Base-by-base conservation (phyloP, 2,797 vertebrate species). In the Poecile montanus region DNA sequence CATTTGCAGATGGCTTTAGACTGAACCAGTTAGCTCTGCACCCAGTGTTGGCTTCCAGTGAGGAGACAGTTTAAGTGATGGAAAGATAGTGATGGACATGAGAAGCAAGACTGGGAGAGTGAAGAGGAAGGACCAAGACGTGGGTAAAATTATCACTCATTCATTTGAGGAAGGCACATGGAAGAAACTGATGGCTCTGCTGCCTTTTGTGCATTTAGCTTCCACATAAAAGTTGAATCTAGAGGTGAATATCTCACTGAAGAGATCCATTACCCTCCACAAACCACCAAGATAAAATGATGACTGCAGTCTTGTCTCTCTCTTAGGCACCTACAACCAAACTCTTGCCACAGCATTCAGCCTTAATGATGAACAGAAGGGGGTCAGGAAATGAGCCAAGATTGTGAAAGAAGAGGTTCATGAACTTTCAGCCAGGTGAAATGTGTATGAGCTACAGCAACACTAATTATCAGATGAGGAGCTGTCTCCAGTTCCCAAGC, bases 371-470 rank as follows among this genome's bases (percentile, higher is more conserved):
- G 29, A 93, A 77, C n/a, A 90, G 51, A 81, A 89, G 72, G 44
- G 50, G 51, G 88, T 36, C 0, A 9, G 93, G 88, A 95, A 94
- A 70, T 45, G 62, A 79, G 85, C 80, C 85, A 93, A 71, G 83
- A 94, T 84, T 96, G 80, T 5, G n/a, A 95, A 95, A 96, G 66
- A 89, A 62, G 58, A 93, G 58, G 77, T 91, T 96, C 66, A 71
- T 2, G 32, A 93, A 94, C 67, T 94, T 91, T 78, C 57, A 84
- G 63, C 45, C 56, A 66, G 85, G 62, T 96, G 70, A 88, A 91
- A 62, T 32, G 57, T 30, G 14, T 71, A 26, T 10, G 42, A 89
- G 57, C 72, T 91, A 58, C 34, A 94, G 75, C 45, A 92, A 77
- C 32, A 23, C 22, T 72, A 48, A 34, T 81, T 86, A 72, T 84